These are phyloP conservation scores for Diachasma alloeum DNA, from an alignment of 1,140 invertebrate species.

Conservation along the genomic window DNA sequence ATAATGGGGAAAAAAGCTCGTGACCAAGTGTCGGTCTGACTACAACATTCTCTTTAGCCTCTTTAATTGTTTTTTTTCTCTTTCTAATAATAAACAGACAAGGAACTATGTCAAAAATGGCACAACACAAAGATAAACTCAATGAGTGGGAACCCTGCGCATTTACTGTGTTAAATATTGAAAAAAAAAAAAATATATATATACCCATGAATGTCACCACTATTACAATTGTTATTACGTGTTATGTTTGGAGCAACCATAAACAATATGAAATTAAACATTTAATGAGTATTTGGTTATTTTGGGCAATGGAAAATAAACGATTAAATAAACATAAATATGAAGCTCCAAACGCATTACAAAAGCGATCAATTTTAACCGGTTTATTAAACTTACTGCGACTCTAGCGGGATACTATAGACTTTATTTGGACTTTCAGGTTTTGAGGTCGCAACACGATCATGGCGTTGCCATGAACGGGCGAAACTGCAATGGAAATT, in stretches of 20 bases:
- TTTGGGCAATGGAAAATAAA: slow-evolving; percentile 2
- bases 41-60: background rate
- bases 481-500: slow-evolving; percentile 58
- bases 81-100: background rate
- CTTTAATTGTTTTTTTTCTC: background rate
- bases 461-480: slow-evolving; percentile 52
- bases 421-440: slow-evolving; percentile 57
- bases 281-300: background rate
- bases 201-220: background rate
- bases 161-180: slow-evolving; percentile 16
- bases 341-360: slow-evolving; percentile 24
- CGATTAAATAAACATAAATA: slow-evolving; percentile 6
- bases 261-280: slow-evolving; percentile 4
- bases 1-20: slow-evolving; percentile 59
- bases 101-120: background rate
- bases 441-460: slow-evolving; percentile 51
- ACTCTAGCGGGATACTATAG: slow-evolving; percentile 58
- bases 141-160: slow-evolving; percentile 61
- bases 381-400: slow-evolving; percentile 52
- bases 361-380: slow-evolving; percentile 15
- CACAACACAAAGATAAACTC: background rate
- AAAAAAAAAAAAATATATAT: background rate
- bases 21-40: slow-evolving; percentile 48
- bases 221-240: background rate
- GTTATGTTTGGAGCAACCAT: background rate